Percentiles rank a stretch among this genome's conserved stretches.
Conservation (phyloP, 2,888 invertebrate species). For the Drosophila percnosoma region DNA sequence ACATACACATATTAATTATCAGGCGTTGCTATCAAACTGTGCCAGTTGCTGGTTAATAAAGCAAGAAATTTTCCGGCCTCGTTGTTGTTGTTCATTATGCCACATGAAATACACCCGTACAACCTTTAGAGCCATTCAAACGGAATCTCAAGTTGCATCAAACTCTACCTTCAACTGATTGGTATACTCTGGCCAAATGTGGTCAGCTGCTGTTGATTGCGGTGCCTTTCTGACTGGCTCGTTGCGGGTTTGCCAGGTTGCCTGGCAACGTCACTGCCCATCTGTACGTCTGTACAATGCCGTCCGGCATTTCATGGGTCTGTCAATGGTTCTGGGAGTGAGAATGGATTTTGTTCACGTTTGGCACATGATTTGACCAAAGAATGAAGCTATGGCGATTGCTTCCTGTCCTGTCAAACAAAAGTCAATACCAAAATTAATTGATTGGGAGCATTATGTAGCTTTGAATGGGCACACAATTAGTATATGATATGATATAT, state of each 20-base stretch:
- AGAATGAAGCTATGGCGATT: conserved; percentile 38
- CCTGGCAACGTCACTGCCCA: conserved; percentile 7
- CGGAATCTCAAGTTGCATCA: conserved; percentile 13
- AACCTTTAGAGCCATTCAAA: conserved; percentile 36
- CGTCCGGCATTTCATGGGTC: conserved; percentile 26
- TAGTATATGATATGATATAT: conserved; percentile 4
- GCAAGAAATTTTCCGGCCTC: conserved; percentile 23
- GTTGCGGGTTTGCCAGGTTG: conserved; percentile 2
- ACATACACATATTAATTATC: conserved; percentile 52
- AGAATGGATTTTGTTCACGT: conserved; percentile 13
- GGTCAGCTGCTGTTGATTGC: conserved; percentile 36
- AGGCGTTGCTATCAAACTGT: conserved; percentile 38
- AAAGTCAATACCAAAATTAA: conserved; percentile 56
- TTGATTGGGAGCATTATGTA: conserved; percentile 61
- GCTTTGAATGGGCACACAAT: conserved; percentile 25
- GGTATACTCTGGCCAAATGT: conserved; percentile 30
- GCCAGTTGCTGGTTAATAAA: conserved; percentile 32
- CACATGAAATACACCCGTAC: conserved; percentile 14
- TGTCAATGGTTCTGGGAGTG: conserved; percentile 40
- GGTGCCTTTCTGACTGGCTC: conserved; percentile 8
- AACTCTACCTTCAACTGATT: conserved; percentile 26
- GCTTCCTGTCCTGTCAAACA: conserved; percentile 21
- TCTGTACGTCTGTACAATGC: neutral
- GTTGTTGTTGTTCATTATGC: conserved; percentile 37
- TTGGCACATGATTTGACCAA: conserved; percentile 28